Percentiles rank a stretch among this genome's conserved stretches.
phyloP scores from a whole-genome alignment of 2,797 vertebrate species.

The Hydrocynus forskahlii region DNA sequence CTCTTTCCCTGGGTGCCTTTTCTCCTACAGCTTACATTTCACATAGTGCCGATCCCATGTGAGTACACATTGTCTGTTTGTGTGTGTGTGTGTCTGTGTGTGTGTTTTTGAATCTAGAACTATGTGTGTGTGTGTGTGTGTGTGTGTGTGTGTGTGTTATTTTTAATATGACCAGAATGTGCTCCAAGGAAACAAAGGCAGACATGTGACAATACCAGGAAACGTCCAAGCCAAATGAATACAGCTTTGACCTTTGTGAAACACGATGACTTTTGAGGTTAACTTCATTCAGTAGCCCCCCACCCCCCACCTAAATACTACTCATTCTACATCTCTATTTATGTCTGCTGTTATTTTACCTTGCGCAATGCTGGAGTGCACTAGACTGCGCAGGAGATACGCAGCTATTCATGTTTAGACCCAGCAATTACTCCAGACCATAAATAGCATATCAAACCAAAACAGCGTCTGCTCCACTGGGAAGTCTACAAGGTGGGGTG shows the following conservation, averaged over 20 bases:
- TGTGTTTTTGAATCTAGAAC: background rate
- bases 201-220: conserved; percentile 29
- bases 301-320: conserved; percentile 1
- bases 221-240: conserved; percentile 30
- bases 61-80: conserved; percentile 12
- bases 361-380: background rate
- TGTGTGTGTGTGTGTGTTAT: conserved; percentile 9
- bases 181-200: conserved; percentile 35
- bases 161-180: conserved; percentile 29
- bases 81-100: background rate
- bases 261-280: conserved; percentile 15
- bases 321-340: conserved; percentile 32
- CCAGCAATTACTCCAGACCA: conserved; percentile 32
- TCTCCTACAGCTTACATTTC: conserved; percentile 45
- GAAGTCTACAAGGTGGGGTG: conserved; percentile 25
- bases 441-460: conserved; percentile 46
- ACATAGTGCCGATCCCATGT: conserved; percentile 17
- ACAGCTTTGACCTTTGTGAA: conserved; percentile 14
- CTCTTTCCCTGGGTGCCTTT: conserved; percentile 44
- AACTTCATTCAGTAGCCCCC: background rate
- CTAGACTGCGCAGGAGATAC: background rate
- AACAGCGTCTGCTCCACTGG: background rate
- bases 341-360: background rate
- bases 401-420: conserved; percentile 17
- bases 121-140: conserved; percentile 4